Percentiles rank a stretch among this genome's conserved stretches.
phyloP scores from a whole-genome alignment of 2,888 invertebrate species.

The Macrophya annulata region DNA sequence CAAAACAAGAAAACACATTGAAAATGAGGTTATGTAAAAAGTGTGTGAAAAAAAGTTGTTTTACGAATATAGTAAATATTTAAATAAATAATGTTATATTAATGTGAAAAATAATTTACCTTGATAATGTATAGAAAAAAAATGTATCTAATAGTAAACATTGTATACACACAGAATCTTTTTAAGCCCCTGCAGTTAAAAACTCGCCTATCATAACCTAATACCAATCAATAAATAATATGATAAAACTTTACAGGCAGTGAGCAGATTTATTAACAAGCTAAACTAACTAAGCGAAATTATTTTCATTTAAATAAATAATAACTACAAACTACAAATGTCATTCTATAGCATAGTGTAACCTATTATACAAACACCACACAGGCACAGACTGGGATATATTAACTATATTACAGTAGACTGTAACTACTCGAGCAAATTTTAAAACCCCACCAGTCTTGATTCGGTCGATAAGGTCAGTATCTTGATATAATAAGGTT shows the following conservation, averaged over 20 bases:
- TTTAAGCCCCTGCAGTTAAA: slow-evolving; percentile 65
- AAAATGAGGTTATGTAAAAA: slow-evolving; percentile 66
- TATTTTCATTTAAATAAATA: slow-evolving; percentile 69
- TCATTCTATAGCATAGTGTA: slow-evolving; percentile 76
- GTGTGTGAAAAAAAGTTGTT: slow-evolving; percentile 2
- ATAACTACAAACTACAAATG: slow-evolving; percentile 74
- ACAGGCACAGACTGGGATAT: slow-evolving; percentile 72
- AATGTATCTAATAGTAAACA: slow-evolving; percentile 69
- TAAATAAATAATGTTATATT: slow-evolving; percentile 57
- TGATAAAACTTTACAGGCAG: slow-evolving; percentile 62
- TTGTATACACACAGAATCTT: slow-evolving; percentile 65
- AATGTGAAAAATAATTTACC: slow-evolving; percentile 66
- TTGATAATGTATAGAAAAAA: slow-evolving; percentile 62
- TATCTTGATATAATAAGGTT: background rate
- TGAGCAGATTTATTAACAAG: slow-evolving; percentile 63
- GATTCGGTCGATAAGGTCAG: background rate
- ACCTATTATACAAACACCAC: slow-evolving; percentile 78
- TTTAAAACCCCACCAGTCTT: slow-evolving; percentile 9
- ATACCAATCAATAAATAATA: slow-evolving; percentile 69
- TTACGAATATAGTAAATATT: background rate
- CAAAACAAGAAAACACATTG: slow-evolving; percentile 66
- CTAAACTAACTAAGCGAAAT: slow-evolving; percentile 61
- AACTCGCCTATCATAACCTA: slow-evolving; percentile 73
- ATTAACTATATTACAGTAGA: slow-evolving; percentile 60
- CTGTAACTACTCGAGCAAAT: slow-evolving; percentile 34